Base-by-base conservation (phyloP, 2,797 vertebrate species). In the Odontamblyopus lacepedii region DNA sequence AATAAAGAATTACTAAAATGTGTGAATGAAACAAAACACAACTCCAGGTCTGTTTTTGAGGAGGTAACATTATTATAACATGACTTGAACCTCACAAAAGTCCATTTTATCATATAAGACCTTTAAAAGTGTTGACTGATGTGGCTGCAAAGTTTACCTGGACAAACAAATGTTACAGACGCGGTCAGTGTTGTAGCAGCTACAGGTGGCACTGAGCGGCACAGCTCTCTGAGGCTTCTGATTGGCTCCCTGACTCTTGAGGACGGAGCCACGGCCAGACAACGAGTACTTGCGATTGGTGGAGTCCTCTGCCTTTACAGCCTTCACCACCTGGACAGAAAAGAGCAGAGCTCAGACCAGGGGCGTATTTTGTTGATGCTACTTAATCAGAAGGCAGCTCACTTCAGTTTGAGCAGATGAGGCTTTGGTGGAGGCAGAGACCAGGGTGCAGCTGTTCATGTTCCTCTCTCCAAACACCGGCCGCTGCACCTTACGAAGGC, bases 381-480 rank as follows among this genome's bases (percentile, higher is more conserved):
- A 61, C 66, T n/a, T 18, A 16, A 18, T 2, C 5, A 30, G 57
- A 60, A 16, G 12, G 26, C 11, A 26, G 27, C 81, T 85, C 73
- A 94, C 92, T 76, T 96, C 95, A 83, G 95, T 93, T 92, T 94
- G 96, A 72, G 65, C 0, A 0, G 90, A 87, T 71, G 87, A 76
- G 6, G 86, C 83, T 80, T 88, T 95, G 70, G 95, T 92, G 81
- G 92, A 87, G 71, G 83, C 81, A 6, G 75, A 4, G 70, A 81
- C 67, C 73, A 87, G 86, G 69, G 91, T 85, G 63, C 88, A 94
- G 83, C 95, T 94, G 92, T 99, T 99, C 85, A 98, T 93, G 94
- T 95, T 97, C 92, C 94, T 96, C 92, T 98, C 97, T 86, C 97
- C 96, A 78, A 99, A 99, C 87, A 99, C 96, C 69, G 95, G 97